phyloP scores from a whole-genome alignment of 2,113 vertebrate genomes.

The Lanius ludovicianus region DNA sequence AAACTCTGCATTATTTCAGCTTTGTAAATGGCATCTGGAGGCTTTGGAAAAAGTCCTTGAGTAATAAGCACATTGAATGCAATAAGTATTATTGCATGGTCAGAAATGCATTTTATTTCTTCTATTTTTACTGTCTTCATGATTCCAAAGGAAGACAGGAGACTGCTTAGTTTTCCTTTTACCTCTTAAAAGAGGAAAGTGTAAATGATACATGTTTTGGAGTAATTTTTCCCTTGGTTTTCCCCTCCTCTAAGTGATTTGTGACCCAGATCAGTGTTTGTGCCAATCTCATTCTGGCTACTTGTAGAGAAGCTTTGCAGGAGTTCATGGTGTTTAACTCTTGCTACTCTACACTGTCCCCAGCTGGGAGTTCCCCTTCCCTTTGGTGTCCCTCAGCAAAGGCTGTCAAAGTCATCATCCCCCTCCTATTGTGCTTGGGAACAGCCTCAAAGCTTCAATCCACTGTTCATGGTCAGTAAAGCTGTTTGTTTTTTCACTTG shows the following conservation, averaged over 20 bases:
- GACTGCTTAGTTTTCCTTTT: neutral
- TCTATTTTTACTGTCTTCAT: neutral
- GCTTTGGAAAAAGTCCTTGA: neutral
- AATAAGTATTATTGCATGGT: neutral
- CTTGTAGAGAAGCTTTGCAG: neutral
- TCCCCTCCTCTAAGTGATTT: neutral
- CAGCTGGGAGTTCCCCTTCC: neutral
- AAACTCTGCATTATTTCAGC: neutral
- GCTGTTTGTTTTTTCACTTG: neutral
- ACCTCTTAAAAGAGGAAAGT: neutral
- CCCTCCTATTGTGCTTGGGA: neutral
- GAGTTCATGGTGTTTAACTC: neutral
- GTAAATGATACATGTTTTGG: neutral
- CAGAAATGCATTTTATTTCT: neutral
- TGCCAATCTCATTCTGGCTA: neutral
- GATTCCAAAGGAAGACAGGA: neutral
- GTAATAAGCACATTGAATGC: neutral
- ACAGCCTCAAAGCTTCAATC: neutral
- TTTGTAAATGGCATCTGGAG: neutral
- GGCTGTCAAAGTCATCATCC: neutral
- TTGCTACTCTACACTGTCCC: neutral
- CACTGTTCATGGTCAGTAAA: neutral
- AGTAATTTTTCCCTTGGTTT: neutral
- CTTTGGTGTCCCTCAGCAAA: neutral
- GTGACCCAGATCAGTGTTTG: neutral